Conservation (phyloP, 2,797 vertebrate genomes). For the Spinus pinus region DNA sequence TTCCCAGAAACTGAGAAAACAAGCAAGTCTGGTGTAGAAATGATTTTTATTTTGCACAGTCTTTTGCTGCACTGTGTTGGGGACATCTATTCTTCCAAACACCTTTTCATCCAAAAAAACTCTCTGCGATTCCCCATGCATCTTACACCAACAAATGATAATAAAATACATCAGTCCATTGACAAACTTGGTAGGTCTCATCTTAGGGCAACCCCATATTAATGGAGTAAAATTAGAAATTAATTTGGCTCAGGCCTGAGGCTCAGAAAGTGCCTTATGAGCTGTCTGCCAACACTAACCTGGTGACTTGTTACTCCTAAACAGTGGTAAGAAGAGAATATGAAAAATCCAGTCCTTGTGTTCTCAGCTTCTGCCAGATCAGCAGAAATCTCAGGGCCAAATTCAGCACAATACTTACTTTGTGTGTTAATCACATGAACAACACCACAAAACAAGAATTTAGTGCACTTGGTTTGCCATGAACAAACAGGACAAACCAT, state of each 20-base stretch:
- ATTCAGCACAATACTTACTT: neutral
- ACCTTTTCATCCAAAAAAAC: neutral
- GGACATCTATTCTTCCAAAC: neutral
- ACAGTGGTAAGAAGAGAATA: neutral
- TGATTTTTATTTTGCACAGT: neutral
- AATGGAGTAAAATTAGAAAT: neutral
- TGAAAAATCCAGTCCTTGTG: neutral
- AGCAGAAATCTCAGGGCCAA: neutral
- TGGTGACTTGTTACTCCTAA: neutral
- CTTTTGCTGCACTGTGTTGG: neutral
- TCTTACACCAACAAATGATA: neutral
- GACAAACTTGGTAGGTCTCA: neutral
- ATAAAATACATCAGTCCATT: neutral
- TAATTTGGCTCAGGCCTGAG: neutral
- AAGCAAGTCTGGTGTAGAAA: neutral
- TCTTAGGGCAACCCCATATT: neutral
- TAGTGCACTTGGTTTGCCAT: neutral
- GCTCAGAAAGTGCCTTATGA: neutral
- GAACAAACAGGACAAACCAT: neutral
- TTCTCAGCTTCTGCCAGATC: neutral
- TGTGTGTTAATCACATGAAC: neutral
- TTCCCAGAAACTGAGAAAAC: neutral
- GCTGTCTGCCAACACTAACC: neutral
- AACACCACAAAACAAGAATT: neutral
- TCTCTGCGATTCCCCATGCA: neutral